Evolutionary conservation across 1,140 invertebrate species (phyloP).

Genomic region (Globodera rostochiensis): DNA sequence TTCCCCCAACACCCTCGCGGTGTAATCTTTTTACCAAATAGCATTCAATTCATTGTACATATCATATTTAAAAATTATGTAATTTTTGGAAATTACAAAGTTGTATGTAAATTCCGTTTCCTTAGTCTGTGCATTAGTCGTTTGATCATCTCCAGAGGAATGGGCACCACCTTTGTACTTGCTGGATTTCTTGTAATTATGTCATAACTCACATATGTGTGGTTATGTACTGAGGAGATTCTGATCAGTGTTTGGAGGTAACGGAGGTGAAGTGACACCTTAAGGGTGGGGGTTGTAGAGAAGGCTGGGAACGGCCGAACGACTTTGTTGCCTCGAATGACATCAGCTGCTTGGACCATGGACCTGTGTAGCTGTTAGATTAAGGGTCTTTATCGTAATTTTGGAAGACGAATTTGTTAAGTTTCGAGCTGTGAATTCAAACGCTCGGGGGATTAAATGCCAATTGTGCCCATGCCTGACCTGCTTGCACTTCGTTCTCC

Average conservation of each 20-base stretch:
- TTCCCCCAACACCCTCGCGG: too few species aligned
- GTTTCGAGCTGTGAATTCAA: too few species aligned
- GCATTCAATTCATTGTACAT: too few species aligned
- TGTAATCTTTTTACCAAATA: too few species aligned
- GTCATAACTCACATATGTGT: constrained; percentile 69
- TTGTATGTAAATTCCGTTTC: neutral
- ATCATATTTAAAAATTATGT: too few species aligned
- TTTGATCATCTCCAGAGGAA: constrained; percentile 51
- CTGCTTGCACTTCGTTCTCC: constrained; percentile 78
- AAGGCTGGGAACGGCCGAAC: constrained; percentile 44
- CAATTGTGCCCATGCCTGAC: constrained; percentile 28
- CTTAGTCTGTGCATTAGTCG: constrained; percentile 39
- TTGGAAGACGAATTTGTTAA: neutral
- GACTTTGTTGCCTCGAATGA: constrained; percentile 72
- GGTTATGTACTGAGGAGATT: constrained; percentile 70
- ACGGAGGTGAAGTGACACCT: constrained; percentile 56
- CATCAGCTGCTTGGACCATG: constrained; percentile 83
- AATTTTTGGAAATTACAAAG: too few species aligned
- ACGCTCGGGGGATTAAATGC: too few species aligned
- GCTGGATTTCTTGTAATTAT: constrained; percentile 8
- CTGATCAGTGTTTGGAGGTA: constrained; percentile 67
- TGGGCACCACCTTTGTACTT: constrained; percentile 37
- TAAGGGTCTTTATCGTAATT: constrained; percentile 1
- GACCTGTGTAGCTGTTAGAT: constrained; percentile 53
- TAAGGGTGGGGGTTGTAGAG: constrained; percentile 63